A percentile compares a stretch with the other conserved stretches of the same genome.
Evolutionary conservation across 92 coral and sea anemone genomes (phyloP).

Genomic region (Diadumene lineata): DNA sequence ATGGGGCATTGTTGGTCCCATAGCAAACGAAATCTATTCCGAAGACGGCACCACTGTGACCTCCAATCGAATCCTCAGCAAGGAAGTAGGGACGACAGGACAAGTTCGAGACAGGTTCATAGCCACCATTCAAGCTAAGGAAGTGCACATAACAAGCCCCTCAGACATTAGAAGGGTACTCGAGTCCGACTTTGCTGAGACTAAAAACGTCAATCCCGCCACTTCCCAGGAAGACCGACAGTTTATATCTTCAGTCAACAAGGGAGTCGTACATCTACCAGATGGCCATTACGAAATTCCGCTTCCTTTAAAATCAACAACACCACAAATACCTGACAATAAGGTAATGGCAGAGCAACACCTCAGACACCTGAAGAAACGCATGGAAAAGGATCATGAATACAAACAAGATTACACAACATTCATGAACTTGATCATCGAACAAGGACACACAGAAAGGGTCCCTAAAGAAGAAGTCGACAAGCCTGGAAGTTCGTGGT

Average conservation of each 20-base stretch:
- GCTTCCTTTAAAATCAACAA: constrained; percentile 40
- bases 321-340: constrained; percentile 47
- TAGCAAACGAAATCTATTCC: no score
- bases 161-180: no score
- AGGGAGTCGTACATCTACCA: constrained; percentile 42
- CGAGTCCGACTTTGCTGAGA: constrained; percentile 47
- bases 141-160: no score
- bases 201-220: constrained; percentile 40
- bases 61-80: no score
- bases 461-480: constrained; percentile 8
- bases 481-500: constrained; percentile 34
- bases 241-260: constrained; percentile 41
- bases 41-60: no score
- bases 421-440: constrained; percentile 43
- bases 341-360: constrained; percentile 46
- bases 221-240: constrained; percentile 16
- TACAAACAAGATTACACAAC: constrained; percentile 42
- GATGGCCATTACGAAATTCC: constrained; percentile 63
- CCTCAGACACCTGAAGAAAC: constrained; percentile 39
- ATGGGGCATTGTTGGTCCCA: constrained; percentile 61
- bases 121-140: no score
- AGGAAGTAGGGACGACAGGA: no score
- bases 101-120: no score
- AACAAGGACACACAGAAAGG: constrained; percentile 41
- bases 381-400: no score